These are phyloP conservation scores for Fopius arisanus DNA, from an alignment of 1,140 invertebrate species.

Conservation along the genomic window DNA sequence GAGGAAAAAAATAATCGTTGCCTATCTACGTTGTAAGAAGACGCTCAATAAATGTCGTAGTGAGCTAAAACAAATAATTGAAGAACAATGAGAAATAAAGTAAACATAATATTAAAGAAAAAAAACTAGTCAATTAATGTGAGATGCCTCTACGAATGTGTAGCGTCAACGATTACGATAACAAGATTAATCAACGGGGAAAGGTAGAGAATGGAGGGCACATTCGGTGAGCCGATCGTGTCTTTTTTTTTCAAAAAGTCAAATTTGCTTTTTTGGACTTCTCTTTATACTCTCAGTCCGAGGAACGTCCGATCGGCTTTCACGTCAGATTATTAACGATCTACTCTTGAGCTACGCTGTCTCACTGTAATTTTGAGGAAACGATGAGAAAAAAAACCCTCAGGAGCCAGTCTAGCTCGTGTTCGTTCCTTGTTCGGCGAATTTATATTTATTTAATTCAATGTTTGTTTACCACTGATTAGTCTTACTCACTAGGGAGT, in stretches of 20 bases:
- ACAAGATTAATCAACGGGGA: background rate
- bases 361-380: background rate
- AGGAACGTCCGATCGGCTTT: background rate
- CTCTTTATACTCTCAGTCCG: background rate
- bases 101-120: constrained; percentile 39
- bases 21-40: constrained; percentile 60
- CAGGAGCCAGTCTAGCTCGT: background rate
- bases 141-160: constrained; percentile 58
- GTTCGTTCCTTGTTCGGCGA: background rate
- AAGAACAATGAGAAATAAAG: constrained; percentile 31
- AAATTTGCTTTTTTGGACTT: constrained; percentile 16
- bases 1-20: constrained; percentile 47
- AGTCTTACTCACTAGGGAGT: no score
- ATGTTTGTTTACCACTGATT: no score
- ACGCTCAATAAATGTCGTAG: constrained; percentile 61
- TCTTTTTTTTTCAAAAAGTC: background rate
- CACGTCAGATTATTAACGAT: background rate
- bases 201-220: background rate
- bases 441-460: background rate
- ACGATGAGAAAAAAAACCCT: background rate
- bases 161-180: constrained; percentile 11
- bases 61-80: constrained; percentile 36
- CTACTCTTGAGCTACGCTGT: constrained; percentile 3
- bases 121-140: constrained; percentile 57
- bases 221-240: background rate